These are phyloP conservation scores for Sitodiplosis mosellana DNA, from an alignment of 1,140 invertebrate species.

Conservation along the genomic window DNA sequence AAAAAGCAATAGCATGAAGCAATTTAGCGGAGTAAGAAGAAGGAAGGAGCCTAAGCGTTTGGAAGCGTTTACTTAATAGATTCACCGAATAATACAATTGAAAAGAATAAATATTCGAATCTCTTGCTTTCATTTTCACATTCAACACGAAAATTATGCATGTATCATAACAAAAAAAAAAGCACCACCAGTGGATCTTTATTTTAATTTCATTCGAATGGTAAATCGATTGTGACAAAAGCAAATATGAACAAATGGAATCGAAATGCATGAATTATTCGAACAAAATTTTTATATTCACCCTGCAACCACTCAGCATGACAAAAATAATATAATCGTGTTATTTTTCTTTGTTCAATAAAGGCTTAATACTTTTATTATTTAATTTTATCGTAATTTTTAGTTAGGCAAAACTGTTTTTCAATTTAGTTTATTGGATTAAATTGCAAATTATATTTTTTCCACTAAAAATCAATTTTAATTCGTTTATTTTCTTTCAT, in stretches of 20 bases:
- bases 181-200: no score
- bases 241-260: background rate
- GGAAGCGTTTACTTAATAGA: no score
- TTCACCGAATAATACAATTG: no score
- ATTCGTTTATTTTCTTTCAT: background rate
- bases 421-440: background rate
- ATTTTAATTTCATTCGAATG: no score
- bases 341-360: background rate
- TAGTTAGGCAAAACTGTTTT: background rate
- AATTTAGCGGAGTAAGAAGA: no score
- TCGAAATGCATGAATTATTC: background rate
- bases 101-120: no score
- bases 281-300: background rate
- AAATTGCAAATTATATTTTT: background rate
- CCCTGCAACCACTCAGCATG: background rate
- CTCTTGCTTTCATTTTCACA: background rate
- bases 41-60: no score
- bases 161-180: background rate
- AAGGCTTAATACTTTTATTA: background rate
- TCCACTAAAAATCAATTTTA: background rate
- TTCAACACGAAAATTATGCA: background rate
- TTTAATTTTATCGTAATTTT: background rate
- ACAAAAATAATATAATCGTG: background rate
- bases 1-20: background rate
- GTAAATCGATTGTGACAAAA: no score